Base-by-base conservation (phyloP, 2,113 vertebrate genomes). In the Callipepla squamata region DNA sequence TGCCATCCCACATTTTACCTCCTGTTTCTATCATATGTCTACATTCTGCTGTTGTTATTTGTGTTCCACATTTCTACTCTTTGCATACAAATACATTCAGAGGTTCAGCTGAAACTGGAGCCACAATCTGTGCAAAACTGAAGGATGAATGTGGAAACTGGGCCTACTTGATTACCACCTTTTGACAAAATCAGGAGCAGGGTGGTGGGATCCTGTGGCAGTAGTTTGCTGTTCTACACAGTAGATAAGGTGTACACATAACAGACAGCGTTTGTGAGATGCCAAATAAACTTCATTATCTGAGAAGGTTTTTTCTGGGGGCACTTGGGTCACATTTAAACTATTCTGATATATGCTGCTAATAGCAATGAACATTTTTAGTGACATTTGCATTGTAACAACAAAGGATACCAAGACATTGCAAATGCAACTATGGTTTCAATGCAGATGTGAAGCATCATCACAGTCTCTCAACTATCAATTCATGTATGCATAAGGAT, bases 241-340 rank as follows among this genome's bases (percentile, higher is more conserved):
- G 1, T 0, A 45, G n/a, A 76, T 9, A 13, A 2, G 1, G 2
- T 17, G 12, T 7, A 15, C 9, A 0, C 9, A 0, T 4, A 38
- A 10, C 30, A 67, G 22, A 11, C 32, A 66, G 32, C 1, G 6
- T 3, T 28, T 3, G 2, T 19, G 72, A 82, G 14, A 6, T 34
- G 22, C 13, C 11, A 63, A 32, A 74, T 36, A 66, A 77, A 20
- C 3, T 30, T 47, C 17, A 22, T 50, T 67, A 34, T 19, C 19
- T 14, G 4, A 87, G 25, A 55, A 36, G 1, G 5, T 19, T 36
- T 20, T 1, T 57, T 58, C 55, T 3, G 1, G 11, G 20, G 30
- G 75, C 12, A 11, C 3, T 78, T 89, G 40, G 40, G 40, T 40
- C 40, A 40, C 40, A 76, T 70, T 19, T 48, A 55, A 51, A 26